Percentiles rank a stretch among this genome's conserved stretches.
phyloP scores from a whole-genome alignment of 2,797 vertebrate genomes.

The Rhadinocentrus ornatus region DNA sequence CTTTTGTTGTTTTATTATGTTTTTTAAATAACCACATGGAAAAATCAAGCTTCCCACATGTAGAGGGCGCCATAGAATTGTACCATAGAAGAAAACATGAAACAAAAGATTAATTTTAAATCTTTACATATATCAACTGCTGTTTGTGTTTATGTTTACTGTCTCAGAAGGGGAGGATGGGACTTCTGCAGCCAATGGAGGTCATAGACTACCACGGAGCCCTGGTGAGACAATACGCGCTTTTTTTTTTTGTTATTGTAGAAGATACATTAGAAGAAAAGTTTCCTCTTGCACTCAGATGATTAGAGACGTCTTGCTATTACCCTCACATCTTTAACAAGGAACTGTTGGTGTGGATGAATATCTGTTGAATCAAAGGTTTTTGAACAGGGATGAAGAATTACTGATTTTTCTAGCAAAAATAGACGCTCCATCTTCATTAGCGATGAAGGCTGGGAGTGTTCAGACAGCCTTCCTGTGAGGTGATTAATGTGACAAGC shows the following conservation, averaged over 20 bases:
- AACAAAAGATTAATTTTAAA: not conserved
- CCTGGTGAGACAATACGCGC: conserved; percentile 72
- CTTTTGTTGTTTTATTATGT: not conserved
- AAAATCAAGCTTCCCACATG: conserved; percentile 14
- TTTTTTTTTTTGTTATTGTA: not conserved
- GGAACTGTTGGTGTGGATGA: not conserved
- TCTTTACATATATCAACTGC: conserved; percentile 23
- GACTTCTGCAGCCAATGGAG: conserved; percentile 62
- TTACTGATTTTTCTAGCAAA: conserved; percentile 56
- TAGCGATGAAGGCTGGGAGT: conserved; percentile 4
- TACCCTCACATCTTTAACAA: not conserved
- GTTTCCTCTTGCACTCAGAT: not conserved
- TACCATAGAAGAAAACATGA: conserved; percentile 1
- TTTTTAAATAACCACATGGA: conserved; percentile 2
- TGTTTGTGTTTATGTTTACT: conserved; percentile 51
- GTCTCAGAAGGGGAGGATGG: conserved; percentile 74
- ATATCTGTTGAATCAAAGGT: conserved; percentile 1
- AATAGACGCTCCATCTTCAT: conserved; percentile 39
- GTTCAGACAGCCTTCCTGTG: conserved; percentile 6
- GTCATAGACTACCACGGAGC: conserved; percentile 81
- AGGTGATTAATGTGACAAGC: conserved; percentile 58
- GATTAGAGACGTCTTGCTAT: not conserved
- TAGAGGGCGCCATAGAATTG: conserved; percentile 39
- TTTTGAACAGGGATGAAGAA: conserved; percentile 24
- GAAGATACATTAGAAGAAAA: not conserved